phyloP scores from a whole-genome alignment of 2,113 vertebrate genomes.

The Petaurus breviceps region DNA sequence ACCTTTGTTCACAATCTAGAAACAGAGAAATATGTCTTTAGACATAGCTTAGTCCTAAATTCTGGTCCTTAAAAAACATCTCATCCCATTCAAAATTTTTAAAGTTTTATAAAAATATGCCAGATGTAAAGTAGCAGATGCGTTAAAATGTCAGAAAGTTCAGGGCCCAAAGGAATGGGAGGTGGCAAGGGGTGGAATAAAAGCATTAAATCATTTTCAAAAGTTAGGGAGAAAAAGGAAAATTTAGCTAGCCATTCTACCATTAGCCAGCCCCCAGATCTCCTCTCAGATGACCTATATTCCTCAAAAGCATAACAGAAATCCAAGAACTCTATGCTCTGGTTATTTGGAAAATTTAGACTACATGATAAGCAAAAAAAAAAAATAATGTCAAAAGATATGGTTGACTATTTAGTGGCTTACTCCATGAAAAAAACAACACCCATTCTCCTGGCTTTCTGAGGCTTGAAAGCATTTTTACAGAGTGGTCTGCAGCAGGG shows the following conservation, averaged over 20 bases:
- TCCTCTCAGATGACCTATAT: too few relatives aligned
- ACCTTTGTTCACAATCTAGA: neutral
- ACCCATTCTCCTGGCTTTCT: rapidly evolving
- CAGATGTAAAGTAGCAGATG: neutral
- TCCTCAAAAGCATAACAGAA: neutral
- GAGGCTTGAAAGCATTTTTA: neutral
- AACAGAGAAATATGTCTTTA: neutral
- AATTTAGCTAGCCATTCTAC: too few relatives aligned
- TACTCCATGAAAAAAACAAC: neutral
- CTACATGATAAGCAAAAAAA: rapidly evolving
- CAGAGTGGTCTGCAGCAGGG: rapidly evolving
- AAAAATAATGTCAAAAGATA: too few relatives aligned
- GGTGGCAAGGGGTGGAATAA: rapidly evolving
- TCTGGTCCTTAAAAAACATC: neutral
- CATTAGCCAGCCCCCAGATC: too few relatives aligned
- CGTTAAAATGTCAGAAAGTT: neutral
- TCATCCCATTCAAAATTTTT: neutral
- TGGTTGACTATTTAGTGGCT: neutral
- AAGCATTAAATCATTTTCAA: neutral
- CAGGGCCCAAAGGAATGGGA: neutral
- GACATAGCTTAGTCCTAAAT: neutral
- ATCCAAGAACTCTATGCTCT: rapidly evolving
- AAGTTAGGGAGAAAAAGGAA: neutral
- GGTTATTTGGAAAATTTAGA: neutral
- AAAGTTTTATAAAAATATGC: neutral